Evolutionary conservation across 2,113 vertebrate species (phyloP), one percentile per base, ranked within the genome.

Genomic region (Clarias magur): DNA sequence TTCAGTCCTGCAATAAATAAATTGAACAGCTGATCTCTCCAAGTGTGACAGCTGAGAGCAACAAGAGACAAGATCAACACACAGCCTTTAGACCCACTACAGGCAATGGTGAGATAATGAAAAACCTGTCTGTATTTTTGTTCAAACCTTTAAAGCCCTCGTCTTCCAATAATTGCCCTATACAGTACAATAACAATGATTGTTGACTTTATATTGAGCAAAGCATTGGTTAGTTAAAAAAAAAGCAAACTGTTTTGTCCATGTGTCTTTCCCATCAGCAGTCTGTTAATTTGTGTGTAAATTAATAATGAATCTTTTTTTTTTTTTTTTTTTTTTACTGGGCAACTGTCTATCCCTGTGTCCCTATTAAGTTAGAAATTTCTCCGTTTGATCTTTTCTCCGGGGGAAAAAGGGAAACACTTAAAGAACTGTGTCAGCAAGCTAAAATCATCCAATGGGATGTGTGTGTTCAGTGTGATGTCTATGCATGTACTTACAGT

Each of bases 1-100:
- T 88, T 90, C 83, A 86, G 85, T 86, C 70, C 38, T 34, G 65
- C 78, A 84, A 86, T 89, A 90, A 91, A 90, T 88, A 90, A 85
- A 87, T 82, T 88, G 89, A 89, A 88, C 88, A 53, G 73, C 81
- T 67, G 73, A 83, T 72, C 80, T 80, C 83, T 82, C 60, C 30
- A 81, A 84, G 27, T 62, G 23, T 87, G 81, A 72, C 86, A 80
- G 57, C 34, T 80, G 23, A 59, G 80, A 90, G 85, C 84, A 88
- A 87, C 85, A 85, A 81, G 42, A 89, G 67, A 80, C 30, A 38
- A 83, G 21, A 73, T 25, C 79, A 89, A 89, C 70, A 56, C 63
- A 73, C 76, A 27, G 56, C 86, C 30, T 23, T 19, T 60, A 48
- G 48, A 83, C 85, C 67, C 54, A 57, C 27, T 79, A 56, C 57